Conservation (phyloP, 2,888 invertebrate species). For the Apodemia zela region DNA sequence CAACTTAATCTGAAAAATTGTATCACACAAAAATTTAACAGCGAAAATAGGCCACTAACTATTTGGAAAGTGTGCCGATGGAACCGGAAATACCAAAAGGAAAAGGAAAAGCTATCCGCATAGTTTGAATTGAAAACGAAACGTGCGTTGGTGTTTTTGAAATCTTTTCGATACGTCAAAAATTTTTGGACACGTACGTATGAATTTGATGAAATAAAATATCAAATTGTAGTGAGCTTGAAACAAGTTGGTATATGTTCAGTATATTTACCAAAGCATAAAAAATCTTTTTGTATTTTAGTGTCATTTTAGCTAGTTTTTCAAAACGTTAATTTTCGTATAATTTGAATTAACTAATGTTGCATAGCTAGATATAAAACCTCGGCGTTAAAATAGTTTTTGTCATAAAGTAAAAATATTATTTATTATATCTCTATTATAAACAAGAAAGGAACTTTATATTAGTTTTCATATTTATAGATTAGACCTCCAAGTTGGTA, state of each 20-base stretch:
- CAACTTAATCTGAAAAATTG: constrained; percentile 6
- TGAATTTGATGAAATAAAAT: constrained; percentile 17
- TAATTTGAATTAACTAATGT: too few species aligned
- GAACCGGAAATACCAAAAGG: constrained; percentile 22
- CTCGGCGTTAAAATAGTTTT: too few species aligned
- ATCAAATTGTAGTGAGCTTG: neutral
- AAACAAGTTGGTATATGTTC: neutral
- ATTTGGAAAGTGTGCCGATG: constrained; percentile 22
- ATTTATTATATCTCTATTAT: too few species aligned
- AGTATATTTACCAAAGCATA: too few species aligned
- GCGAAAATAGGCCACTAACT: constrained; percentile 20
- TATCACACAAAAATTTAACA: constrained; percentile 17
- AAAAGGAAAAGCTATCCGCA: constrained; percentile 22
- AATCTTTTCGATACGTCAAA: constrained; percentile 20
- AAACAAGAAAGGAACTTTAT: too few species aligned
- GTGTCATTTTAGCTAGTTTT: too few species aligned
- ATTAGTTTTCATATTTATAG: too few species aligned
- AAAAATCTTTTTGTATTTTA: too few species aligned
- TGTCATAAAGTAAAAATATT: too few species aligned
- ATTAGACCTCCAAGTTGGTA: too few species aligned
- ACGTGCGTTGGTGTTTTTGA: constrained; percentile 21
- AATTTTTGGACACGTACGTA: constrained; percentile 7
- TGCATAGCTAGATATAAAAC: too few species aligned
- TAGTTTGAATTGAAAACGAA: constrained; percentile 24
- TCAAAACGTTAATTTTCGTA: too few species aligned